phyloP scores from a whole-genome alignment of 2,888 invertebrate genomes.

The Cryptocheilus praepositus region DNA sequence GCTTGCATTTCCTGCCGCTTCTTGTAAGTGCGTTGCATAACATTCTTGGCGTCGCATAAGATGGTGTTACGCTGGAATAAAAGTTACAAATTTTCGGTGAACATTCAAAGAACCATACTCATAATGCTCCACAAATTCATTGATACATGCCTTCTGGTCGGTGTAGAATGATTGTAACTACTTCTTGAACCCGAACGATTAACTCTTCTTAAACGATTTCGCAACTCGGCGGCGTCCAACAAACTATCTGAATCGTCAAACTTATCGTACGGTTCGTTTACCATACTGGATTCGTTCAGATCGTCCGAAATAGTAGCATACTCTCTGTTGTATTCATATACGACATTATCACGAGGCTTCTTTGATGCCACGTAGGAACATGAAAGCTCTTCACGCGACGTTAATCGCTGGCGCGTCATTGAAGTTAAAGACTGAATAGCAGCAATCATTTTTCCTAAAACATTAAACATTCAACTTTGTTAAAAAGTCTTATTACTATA shows the following conservation, averaged over 20 bases:
- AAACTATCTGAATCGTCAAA: constrained; percentile 41
- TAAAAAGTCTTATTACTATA: too few relatives aligned
- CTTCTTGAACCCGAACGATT: constrained; percentile 21
- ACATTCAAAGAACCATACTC: background rate
- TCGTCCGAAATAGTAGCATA: constrained; percentile 52
- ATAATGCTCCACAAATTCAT: background rate
- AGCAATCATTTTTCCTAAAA: constrained; percentile 52
- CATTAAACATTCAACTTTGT: background rate
- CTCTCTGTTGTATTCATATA: constrained; percentile 43
- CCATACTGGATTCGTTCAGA: constrained; percentile 35
- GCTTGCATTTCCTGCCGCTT: constrained; percentile 60
- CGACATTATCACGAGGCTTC: constrained; percentile 56
- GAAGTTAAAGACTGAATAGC: constrained; percentile 46
- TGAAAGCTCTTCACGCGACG: constrained; percentile 63
- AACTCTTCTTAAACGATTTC: constrained; percentile 35
- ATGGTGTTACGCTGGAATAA: constrained; percentile 51
- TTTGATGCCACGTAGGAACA: constrained; percentile 66
- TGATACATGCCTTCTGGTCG: constrained; percentile 55
- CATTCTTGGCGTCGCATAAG: constrained; percentile 22
- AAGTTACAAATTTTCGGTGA: constrained; percentile 1
- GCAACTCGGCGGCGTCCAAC: constrained; percentile 50
- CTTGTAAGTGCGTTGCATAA: constrained; percentile 61
- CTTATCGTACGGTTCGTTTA: constrained; percentile 21
- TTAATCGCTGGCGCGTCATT: constrained; percentile 49
- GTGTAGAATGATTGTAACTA: background rate